Evolutionary conservation across 2,797 vertebrate genomes (phyloP), one percentile per base, ranked within the genome.

Genomic region (Diceros bicornis): DNA sequence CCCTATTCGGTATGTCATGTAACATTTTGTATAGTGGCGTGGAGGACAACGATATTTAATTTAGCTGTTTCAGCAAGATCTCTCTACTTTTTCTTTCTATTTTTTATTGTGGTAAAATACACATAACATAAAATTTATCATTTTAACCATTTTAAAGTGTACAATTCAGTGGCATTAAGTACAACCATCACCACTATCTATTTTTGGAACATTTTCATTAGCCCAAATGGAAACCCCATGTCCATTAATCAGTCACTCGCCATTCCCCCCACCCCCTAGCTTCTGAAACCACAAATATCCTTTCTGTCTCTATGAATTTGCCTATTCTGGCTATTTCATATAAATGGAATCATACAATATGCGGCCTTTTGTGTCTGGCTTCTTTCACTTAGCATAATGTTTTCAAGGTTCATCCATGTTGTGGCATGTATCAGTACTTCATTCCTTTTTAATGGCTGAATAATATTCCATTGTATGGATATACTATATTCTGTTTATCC

Each of bases 71-170:
- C 23, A 0, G 9, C 17, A 87, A 79, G 32, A 87, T 29, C 41
- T 57, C 55, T n/a, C 47, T 68, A n/a, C 50, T 88, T 71, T 62
- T 50, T 79, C 44, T 50, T 85, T 86, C 25, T 62, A 37, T 37
- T 61, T 87, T 79, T 61, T 86, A 78, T 59, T 71, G 74, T 69
- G 62, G 52, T 71, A 93, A 88, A 79, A 64, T 47, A 86, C 47
- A 66, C 4, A n/a, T 50, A 72, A 47, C 57, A 84, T 84, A 77
- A 92, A 75, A 85, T 10, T 81, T 71, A 69, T 16, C 32, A 64
- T 89, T 62, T 89, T 62, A 75, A 34, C 57, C 14, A 34, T 34
- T 91, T 82, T 47, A 82, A 82, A 71, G 23, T 61, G 37, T 32
- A 50, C 13, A 88, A 5, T 37, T 83, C 8, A 27, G 68, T 74